Evolutionary conservation across 2,113 vertebrate species (phyloP).

Genomic region (Lontra canadensis): DNA sequence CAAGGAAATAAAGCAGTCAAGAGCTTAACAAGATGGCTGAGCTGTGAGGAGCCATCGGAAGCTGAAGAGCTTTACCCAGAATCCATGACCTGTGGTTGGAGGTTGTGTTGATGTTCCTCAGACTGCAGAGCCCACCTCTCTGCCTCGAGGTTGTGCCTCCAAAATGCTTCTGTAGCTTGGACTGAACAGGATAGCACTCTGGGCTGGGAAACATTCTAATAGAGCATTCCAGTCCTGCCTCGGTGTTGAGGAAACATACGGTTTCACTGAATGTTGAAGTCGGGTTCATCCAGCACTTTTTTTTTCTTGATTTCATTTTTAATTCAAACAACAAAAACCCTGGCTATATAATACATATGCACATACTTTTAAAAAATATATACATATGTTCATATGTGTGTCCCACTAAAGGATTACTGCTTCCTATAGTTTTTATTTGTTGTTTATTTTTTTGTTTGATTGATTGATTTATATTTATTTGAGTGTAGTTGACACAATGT

Average conservation of each 20-base stretch:
- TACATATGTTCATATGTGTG: not conserved
- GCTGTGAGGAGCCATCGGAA: not conserved
- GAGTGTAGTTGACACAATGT: not conserved
- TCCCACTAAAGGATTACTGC: not conserved
- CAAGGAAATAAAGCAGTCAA: not conserved
- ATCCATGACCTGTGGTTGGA: rapidly evolving
- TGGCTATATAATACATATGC: not conserved
- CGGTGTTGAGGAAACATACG: not conserved
- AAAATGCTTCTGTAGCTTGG: not conserved
- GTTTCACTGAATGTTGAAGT: not conserved
- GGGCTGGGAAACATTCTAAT: not conserved
- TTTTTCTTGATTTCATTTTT: constrained; percentile 26
- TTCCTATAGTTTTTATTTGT: not conserved
- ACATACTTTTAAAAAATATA: not conserved
- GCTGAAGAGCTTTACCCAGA: not conserved
- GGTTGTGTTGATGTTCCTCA: not conserved
- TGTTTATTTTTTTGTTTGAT: not conserved
- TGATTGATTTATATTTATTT: not conserved
- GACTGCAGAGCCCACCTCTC: rapidly evolving
- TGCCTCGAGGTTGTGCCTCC: not conserved
- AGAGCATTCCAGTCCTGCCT: not conserved
- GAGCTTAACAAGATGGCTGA: not conserved
- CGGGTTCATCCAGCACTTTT: not conserved
- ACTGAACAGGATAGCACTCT: not conserved
- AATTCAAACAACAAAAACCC: not conserved